Evolutionary conservation across 1,140 invertebrate species (phyloP).

Genomic region (Planococcus citri): DNA sequence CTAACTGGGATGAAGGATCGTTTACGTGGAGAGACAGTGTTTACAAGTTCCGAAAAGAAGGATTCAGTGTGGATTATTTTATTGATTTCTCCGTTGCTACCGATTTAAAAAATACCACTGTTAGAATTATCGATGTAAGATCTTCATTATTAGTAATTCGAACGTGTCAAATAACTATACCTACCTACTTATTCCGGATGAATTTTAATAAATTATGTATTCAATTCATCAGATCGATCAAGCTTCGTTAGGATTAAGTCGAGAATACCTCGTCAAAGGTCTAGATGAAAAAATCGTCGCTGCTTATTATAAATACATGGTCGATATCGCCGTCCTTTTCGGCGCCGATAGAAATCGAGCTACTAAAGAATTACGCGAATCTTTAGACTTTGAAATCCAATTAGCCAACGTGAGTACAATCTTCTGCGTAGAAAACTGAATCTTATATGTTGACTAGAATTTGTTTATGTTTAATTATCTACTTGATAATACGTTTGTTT

Average conservation of each 20-base stretch:
- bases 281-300: conserved; percentile 60
- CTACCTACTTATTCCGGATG: neutral
- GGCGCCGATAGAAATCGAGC: conserved; percentile 64
- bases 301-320: conserved; percentile 71
- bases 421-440: too few species aligned
- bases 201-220: conserved; percentile 14
- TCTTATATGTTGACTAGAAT: too few species aligned
- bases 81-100: conserved; percentile 82
- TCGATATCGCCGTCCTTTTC: conserved; percentile 73
- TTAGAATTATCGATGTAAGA: conserved; percentile 74
- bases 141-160: too few species aligned
- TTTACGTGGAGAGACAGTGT: conserved; percentile 73
- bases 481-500: neutral
- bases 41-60: conserved; percentile 60
- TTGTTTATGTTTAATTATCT: too few species aligned
- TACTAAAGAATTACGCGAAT: conserved; percentile 58
- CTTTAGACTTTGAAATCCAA: conserved; percentile 80
- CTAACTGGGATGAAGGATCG: conserved; percentile 52
- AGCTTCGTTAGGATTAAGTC: conserved; percentile 69
- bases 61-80: conserved; percentile 81
- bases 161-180: neutral
- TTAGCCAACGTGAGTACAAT: conserved; percentile 79
- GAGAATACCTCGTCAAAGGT: conserved; percentile 81
- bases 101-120: conserved; percentile 81
- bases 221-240: conserved; percentile 66